Base-by-base conservation (phyloP, 2,113 vertebrate genomes). In the Saccopteryx bilineata region DNA sequence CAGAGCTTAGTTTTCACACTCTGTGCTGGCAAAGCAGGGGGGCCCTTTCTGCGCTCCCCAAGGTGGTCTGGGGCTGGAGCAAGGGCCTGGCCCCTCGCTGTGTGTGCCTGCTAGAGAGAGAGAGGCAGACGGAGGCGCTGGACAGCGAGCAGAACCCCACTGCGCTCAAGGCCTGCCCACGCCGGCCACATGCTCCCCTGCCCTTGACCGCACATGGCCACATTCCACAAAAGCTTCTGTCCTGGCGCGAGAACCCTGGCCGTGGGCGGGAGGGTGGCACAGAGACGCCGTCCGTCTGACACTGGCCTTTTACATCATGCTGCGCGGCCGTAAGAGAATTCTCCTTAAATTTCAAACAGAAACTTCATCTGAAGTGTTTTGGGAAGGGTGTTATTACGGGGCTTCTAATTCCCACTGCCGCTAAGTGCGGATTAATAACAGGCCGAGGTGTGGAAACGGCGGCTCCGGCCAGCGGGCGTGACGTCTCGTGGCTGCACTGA, bases 381-480 rank as follows among this genome's bases (percentile, higher is more conserved):
- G 95, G 94, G 97, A 98, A 98, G 96, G 87, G 56, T 97, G 52
- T 97, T 94, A 97, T 97, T 95, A 97, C 18, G 63, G 93, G 98
- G 89, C 96, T 95, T 84, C 98, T 97, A 97, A 98, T 97, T 98
- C 98, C 96, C 94, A 46, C 71, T 63, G 95, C 92, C 72, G 56
- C 93, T 97, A 95, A 98, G 97, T 68, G 65, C 28, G 52, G 91
- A 95, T 98, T 97, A 97, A 96, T 96, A 96, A 96, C 86, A 94
- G 93, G 78, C 90, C 96, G 82, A 85, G 86, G 92, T 86, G 92
- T 60, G 82, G 80, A 95, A 96, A 85, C 82, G 84, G 94, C 58
- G 80, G 61, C 97, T 56, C 86, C 19, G 92, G 96, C 96, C 96
- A 94, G 65, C 58, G 4, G 96, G 96, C 90, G 92, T 97, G 98